A percentile compares a stretch with the other conserved stretches of the same genome.
These are phyloP conservation scores for Aphelocoma californica DNA, from an alignment of 2,797 vertebrate species.

Conservation along the genomic window DNA sequence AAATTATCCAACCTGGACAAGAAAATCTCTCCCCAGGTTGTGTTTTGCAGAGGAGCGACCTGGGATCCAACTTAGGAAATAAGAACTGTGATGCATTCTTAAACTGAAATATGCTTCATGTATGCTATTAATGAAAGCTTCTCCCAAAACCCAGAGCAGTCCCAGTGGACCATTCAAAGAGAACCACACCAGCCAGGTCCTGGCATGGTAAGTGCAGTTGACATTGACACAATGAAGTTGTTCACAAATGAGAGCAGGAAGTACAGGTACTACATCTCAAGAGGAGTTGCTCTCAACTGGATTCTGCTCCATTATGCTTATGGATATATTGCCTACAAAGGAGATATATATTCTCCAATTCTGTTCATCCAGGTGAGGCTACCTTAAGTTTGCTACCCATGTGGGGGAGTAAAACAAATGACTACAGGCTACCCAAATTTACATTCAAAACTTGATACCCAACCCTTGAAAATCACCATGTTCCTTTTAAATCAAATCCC, in stretches of 20 bases:
- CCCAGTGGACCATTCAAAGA: not conserved
- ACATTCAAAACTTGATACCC: not conserved
- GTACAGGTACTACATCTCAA: not conserved
- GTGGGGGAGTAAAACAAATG: not conserved
- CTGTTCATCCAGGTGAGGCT: not conserved
- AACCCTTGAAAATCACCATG: not conserved
- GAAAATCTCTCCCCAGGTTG: not conserved
- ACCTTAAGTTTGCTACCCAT: not conserved
- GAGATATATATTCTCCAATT: not conserved
- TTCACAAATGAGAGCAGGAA: not conserved
- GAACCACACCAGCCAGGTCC: not conserved
- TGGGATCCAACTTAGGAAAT: not conserved
- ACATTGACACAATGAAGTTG: not conserved
- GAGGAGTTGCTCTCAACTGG: not conserved
- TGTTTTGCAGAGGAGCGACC: not conserved
- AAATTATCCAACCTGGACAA: conserved; percentile 1
- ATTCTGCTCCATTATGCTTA: not conserved
- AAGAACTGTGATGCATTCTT: not conserved
- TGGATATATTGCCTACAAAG: not conserved
- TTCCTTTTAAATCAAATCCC: not conserved
- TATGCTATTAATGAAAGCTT: not conserved
- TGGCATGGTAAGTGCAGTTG: not conserved
- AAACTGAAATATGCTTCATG: not conserved
- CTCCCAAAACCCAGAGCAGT: not conserved
- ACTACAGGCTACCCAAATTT: not conserved